Percentiles rank a stretch among this genome's conserved stretches.
Evolutionary conservation across 1,140 invertebrate genomes (phyloP).

Genomic region (Zophobas morio): DNA sequence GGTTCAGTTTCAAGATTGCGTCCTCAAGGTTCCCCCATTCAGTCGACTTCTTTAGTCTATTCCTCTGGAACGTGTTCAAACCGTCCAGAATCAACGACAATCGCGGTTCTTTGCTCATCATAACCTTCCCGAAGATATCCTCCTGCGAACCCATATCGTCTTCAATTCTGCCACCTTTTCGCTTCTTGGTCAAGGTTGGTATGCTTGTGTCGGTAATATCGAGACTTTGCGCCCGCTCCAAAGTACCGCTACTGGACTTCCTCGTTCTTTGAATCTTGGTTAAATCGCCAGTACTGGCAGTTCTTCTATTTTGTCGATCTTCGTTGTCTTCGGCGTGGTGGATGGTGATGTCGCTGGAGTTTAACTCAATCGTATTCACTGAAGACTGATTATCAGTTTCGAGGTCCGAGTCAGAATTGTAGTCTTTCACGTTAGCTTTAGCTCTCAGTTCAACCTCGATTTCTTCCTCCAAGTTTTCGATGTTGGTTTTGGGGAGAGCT

Average conservation of each 20-base stretch:
- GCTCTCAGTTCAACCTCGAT: slow-evolving; percentile 41
- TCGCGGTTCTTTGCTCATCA: slow-evolving; percentile 73
- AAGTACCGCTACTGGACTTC: slow-evolving; percentile 72
- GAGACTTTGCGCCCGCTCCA: slow-evolving; percentile 86
- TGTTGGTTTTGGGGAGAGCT: slow-evolving; percentile 1
- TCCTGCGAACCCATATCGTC: slow-evolving; percentile 63
- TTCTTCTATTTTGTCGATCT: slow-evolving; percentile 80
- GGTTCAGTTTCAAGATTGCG: slow-evolving; percentile 72
- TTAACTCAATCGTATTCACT: slow-evolving; percentile 77
- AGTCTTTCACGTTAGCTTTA: slow-evolving; percentile 54
- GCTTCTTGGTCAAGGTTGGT: slow-evolving; percentile 75
- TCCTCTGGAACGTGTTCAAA: slow-evolving; percentile 76
- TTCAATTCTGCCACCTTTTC: slow-evolving; percentile 71
- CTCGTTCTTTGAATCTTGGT: slow-evolving; percentile 78
- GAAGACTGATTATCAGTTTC: slow-evolving; percentile 69
- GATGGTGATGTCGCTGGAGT: slow-evolving; percentile 82
- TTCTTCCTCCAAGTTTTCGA: slow-evolving; percentile 14
- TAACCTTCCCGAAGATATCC: slow-evolving; percentile 60
- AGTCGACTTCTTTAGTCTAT: slow-evolving; percentile 79
- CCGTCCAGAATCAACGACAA: slow-evolving; percentile 76
- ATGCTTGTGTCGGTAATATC: slow-evolving; percentile 80
- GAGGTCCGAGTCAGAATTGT: slow-evolving; percentile 69
- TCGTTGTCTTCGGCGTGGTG: slow-evolving; percentile 76
- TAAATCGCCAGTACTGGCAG: slow-evolving; percentile 85
- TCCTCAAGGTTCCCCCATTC: slow-evolving; percentile 85